A percentile compares a stretch with the other conserved stretches of the same genome.
These are phyloP conservation scores for Rhagonycha lutea DNA, from an alignment of 2,888 invertebrate species.

Conservation along the genomic window DNA sequence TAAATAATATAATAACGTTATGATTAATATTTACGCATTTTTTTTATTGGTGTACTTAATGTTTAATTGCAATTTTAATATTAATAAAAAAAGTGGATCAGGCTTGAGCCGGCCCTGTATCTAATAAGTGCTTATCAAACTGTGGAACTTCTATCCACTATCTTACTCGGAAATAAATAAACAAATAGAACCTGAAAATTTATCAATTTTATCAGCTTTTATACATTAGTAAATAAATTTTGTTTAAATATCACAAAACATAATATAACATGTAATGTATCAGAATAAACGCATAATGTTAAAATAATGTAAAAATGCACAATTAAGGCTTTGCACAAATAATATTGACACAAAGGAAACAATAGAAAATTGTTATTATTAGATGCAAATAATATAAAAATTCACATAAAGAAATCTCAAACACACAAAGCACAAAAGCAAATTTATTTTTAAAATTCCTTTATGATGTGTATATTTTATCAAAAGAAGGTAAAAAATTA, in stretches of 20 bases:
- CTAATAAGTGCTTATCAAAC: neutral
- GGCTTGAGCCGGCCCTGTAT: neutral
- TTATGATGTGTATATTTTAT: neutral
- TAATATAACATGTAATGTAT: neutral
- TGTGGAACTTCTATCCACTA: neutral
- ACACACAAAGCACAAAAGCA: neutral
- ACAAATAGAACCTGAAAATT: conserved; percentile 9
- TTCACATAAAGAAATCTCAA: neutral
- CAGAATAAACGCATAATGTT: neutral
- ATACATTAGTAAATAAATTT: conserved; percentile 7
- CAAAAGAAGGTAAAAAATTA: neutral
- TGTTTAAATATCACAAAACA: conserved; percentile 10
- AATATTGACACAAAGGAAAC: neutral
- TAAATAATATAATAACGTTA: neutral
- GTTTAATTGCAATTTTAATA: no score
- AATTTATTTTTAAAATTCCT: neutral
- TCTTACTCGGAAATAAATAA: conserved; percentile 11
- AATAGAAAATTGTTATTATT: neutral
- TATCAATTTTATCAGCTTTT: conserved; percentile 14
- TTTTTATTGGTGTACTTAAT: neutral
- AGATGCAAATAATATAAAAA: neutral
- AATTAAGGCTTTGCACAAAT: neutral
- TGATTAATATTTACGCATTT: neutral
- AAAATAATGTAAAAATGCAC: neutral
- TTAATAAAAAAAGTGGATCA: neutral